A percentile compares a stretch with the other conserved stretches of the same genome.
These are phyloP conservation scores for Acrocyrtus sp. DNA, from an alignment of 2,888 invertebrate genomes.

Conservation along the genomic window DNA sequence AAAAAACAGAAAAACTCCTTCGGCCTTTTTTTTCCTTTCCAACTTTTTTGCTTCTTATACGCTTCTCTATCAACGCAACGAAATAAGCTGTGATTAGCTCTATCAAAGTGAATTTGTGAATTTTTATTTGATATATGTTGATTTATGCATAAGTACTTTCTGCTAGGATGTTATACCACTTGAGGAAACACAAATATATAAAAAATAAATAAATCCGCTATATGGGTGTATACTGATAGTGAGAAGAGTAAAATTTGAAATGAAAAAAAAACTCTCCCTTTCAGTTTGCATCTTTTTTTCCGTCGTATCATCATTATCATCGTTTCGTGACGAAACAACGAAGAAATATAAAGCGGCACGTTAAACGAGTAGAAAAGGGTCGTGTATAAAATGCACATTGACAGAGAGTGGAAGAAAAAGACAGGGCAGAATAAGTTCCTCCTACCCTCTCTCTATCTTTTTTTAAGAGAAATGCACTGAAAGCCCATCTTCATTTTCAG, in stretches of 20 bases:
- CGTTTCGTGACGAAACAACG: conserved; percentile 43
- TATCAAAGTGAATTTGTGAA: too few relatives aligned
- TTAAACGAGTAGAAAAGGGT: too few relatives aligned
- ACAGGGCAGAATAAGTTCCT: background rate
- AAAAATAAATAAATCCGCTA: too few relatives aligned
- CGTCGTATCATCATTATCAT: conserved; percentile 5
- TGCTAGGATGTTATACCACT: too few relatives aligned
- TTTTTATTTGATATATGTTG: too few relatives aligned
- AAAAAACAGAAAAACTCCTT: conserved; percentile 19
- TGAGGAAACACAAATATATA: too few relatives aligned
- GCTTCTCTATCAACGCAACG: too few relatives aligned
- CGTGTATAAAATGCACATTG: conserved; percentile 3
- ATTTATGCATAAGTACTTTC: too few relatives aligned
- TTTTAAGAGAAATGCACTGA: background rate
- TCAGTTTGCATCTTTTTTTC: conserved; percentile 17
- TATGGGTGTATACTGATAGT: background rate
- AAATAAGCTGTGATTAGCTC: too few relatives aligned
- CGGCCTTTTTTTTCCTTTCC: conserved; percentile 27
- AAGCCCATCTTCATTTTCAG: background rate
- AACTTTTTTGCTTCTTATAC: conserved; percentile 8
- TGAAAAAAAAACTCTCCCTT: conserved; percentile 32
- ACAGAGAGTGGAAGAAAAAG: background rate
- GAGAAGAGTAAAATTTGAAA: background rate
- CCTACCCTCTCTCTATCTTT: too few relatives aligned
- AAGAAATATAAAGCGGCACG: conserved; percentile 45